A percentile compares a stretch with the other conserved stretches of the same genome.
Conservation (phyloP, 2,113 vertebrate genomes). For the Chaetorhynchus papuensis region DNA sequence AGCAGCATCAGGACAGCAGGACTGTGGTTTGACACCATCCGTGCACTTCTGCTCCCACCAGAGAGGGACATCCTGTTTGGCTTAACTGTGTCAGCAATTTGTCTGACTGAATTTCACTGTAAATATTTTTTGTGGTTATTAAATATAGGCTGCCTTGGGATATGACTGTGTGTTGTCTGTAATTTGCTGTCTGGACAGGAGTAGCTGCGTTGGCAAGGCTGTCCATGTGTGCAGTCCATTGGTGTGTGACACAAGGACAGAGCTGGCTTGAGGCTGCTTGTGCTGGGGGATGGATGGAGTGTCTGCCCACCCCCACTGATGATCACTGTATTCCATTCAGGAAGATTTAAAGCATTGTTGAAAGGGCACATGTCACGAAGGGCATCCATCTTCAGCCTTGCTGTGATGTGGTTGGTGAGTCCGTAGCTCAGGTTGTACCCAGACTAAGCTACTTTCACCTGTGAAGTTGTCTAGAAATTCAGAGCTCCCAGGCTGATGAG, state of each 20-base stretch:
- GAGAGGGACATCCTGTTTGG: background rate
- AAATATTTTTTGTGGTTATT: background rate
- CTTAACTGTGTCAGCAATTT: background rate
- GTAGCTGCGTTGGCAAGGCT: background rate
- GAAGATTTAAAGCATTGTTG: background rate
- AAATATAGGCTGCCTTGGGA: background rate
- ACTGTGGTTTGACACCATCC: background rate
- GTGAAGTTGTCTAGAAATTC: background rate
- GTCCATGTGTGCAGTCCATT: accelerated
- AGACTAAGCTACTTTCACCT: background rate
- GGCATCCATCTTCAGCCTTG: accelerated
- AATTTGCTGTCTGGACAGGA: background rate
- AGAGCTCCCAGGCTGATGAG: background rate
- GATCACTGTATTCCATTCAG: background rate
- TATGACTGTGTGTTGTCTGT: accelerated
- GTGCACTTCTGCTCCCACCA: background rate
- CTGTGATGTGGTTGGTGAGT: background rate
- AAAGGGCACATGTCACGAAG: background rate
- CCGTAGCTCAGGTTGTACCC: background rate
- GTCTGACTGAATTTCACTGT: background rate
- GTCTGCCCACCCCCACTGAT: background rate
- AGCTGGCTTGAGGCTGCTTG: background rate
- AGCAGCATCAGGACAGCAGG: background rate
- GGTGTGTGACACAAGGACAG: background rate
- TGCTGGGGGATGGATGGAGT: background rate